phyloP scores from a whole-genome alignment of 1,140 invertebrate genomes.

The Tetragnatha versicolor region DNA sequence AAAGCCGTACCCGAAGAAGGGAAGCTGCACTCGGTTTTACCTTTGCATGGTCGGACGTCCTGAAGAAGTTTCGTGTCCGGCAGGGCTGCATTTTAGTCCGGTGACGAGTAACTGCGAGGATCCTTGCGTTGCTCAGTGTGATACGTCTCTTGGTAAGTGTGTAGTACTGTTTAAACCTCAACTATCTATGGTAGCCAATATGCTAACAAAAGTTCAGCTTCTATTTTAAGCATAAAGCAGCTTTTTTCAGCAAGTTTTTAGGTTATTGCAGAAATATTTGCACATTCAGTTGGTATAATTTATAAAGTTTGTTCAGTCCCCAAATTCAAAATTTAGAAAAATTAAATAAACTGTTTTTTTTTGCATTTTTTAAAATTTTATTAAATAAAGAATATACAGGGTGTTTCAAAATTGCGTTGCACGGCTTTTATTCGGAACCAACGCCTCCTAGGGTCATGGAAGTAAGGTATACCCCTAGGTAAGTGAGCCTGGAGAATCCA shows the following conservation, averaged over 20 bases:
- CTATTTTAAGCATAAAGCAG: background rate
- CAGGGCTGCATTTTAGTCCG: conserved; percentile 26
- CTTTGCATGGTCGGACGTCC: background rate
- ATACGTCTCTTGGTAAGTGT: conserved; percentile 34
- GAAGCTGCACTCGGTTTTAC: conserved; percentile 8
- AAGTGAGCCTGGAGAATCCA: too few species aligned
- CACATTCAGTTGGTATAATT: background rate
- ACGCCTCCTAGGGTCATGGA: too few species aligned
- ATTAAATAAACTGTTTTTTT: too few species aligned
- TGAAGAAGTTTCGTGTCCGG: background rate
- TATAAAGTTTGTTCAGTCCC: too few species aligned
- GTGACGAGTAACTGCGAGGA: background rate
- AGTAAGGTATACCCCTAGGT: too few species aligned
- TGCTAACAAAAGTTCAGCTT: too few species aligned
- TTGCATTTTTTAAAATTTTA: too few species aligned
- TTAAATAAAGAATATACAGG: too few species aligned
- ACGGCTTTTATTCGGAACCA: too few species aligned
- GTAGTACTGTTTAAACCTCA: background rate
- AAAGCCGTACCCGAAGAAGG: background rate
- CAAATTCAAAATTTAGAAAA: too few species aligned
- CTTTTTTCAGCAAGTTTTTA: background rate
- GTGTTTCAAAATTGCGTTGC: too few species aligned
- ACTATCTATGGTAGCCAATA: background rate
- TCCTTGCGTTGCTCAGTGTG: conserved; percentile 28
- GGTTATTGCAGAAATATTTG: background rate